Base-by-base conservation (phyloP, 2,888 invertebrate genomes). In the Stenurella melanura region DNA sequence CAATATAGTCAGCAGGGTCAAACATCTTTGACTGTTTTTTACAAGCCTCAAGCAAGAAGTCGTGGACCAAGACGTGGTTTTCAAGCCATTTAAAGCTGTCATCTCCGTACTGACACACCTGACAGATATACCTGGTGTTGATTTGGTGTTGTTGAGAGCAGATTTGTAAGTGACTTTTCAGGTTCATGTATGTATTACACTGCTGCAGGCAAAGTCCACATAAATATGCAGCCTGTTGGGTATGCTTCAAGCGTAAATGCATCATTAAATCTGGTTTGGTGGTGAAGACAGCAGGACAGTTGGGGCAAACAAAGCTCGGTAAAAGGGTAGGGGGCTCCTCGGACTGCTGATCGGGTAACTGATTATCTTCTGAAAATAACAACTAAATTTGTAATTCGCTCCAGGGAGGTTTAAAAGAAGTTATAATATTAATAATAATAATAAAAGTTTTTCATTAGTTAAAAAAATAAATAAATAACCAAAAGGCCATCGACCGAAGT, bases 191-290 rank as follows among this genome's bases (percentile, higher is more conserved):
- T 66, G 91, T 90, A 3, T 87, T 87, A 76, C 91, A 91, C 58
- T 92, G 90, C 82, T 91, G 90, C 58, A 92, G 85, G 82, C 92
- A 92, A 54, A 92, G 89, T 9, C 92, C 92, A 81, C 92, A 92
- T 5, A 92, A 90, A 73, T 91, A 90, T 2, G 91, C 89, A 3
- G 92, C 91, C 72, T 90, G 89, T 80, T 91, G 89, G 70, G 90
- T 89, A 82, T 92, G 92, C 26, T 91, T 90, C 12, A 91, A 89
- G 15, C 91, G 89, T 81, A 92, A 90, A 81, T 92, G 92, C 54
- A 91, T 84, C 90, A 91, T 92, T 26, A 92, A 86, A 61, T 92
- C 92, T 0, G 90, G 90, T 73, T 91, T 89, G 79, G 88, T 89
- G 64, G 88, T 88, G 77, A 90, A 88, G 70, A 88, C 87, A n/a